Evolutionary conservation across 2,797 vertebrate species (phyloP).

Genomic region (Enteromius treurensis): DNA sequence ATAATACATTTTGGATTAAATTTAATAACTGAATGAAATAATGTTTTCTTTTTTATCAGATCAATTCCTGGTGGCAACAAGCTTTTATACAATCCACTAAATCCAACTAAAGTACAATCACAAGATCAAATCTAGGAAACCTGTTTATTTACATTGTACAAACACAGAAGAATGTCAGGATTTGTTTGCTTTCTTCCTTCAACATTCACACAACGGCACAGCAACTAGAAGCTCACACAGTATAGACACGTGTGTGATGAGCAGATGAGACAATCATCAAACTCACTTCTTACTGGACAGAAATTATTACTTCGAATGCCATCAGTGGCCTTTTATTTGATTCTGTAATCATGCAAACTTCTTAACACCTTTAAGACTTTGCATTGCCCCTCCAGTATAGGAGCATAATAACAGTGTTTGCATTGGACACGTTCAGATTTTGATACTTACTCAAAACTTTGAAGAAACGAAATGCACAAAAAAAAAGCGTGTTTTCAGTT

Average conservation of each 20-base stretch:
- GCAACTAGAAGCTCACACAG: neutral
- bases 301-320: neutral
- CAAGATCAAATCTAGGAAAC: neutral
- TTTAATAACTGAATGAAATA: no score
- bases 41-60: no score
- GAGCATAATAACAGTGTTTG: neutral
- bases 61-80: neutral
- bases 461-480: neutral
- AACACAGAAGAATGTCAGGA: slow-evolving; percentile 30
- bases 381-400: neutral
- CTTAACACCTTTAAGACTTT: neutral
- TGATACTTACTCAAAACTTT: slow-evolving; percentile 19
- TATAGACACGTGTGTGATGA: no score
- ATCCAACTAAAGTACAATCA: neutral
- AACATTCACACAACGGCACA: neutral
- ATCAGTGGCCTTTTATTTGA: neutral
- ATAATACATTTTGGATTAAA: no score
- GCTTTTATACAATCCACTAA: neutral
- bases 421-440: neutral
- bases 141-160: slow-evolving; percentile 43
- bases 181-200: neutral
- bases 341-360: neutral
- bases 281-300: neutral
- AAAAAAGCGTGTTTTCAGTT: neutral
- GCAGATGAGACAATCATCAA: no score